Conservation (phyloP, 1,140 invertebrate genomes). For the Scaptomyza pallida region DNA sequence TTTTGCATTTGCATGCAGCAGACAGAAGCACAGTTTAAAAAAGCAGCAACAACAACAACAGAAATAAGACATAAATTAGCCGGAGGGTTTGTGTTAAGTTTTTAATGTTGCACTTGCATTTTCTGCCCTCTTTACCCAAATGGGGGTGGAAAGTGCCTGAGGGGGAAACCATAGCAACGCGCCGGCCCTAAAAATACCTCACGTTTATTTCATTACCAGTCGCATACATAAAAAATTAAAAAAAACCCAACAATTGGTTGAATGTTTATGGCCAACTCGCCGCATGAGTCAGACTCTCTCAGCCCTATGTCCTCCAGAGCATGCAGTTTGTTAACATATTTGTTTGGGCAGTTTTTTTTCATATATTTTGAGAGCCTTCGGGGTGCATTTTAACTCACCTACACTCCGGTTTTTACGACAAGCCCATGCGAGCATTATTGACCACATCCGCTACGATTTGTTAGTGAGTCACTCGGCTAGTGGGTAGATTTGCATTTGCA, state of each 20-base stretch:
- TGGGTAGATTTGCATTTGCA: constrained; percentile 11
- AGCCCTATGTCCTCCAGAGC: constrained; percentile 46
- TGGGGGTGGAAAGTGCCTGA: constrained; percentile 32
- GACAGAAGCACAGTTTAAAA: constrained; percentile 62
- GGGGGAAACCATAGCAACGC: constrained; percentile 36
- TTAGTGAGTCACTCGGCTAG: constrained; percentile 19
- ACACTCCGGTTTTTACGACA: constrained; percentile 33
- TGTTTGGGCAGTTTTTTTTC: too few relatives aligned
- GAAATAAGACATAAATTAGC: constrained; percentile 72
- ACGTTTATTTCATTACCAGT: constrained; percentile 27
- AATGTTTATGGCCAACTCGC: constrained; percentile 49
- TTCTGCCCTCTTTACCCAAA: constrained; percentile 37
- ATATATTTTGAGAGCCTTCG: constrained; percentile 36
- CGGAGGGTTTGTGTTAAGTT: constrained; percentile 61
- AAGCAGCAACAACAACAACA: constrained; percentile 22
- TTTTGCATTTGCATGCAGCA: constrained; percentile 70
- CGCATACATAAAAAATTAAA: too few relatives aligned
- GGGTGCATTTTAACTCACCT: constrained; percentile 40
- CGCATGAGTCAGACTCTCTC: constrained; percentile 52
- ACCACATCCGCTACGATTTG: constrained; percentile 39
- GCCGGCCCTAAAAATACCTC: neutral
- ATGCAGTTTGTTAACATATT: constrained; percentile 36
- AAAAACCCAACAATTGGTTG: constrained; percentile 15
- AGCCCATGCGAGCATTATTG: constrained; percentile 32
- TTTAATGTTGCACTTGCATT: constrained; percentile 59